A percentile compares a stretch with the other conserved stretches of the same genome.
phyloP scores from a whole-genome alignment of 1,140 invertebrate species.

The Ceratosolen solmsi region DNA sequence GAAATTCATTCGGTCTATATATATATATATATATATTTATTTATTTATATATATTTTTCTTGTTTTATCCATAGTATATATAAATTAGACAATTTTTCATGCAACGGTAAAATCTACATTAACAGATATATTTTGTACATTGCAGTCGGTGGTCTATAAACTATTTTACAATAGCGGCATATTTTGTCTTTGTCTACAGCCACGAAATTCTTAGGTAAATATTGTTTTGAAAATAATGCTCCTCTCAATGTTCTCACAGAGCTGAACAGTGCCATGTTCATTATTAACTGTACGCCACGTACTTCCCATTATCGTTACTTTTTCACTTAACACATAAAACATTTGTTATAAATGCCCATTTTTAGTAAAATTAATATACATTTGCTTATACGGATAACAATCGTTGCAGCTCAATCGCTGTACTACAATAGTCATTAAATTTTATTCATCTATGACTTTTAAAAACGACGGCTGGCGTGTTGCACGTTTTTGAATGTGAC shows the following conservation, averaged over 20 bases:
- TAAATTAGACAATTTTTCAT: conserved; percentile 63
- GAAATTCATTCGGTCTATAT: conserved; percentile 14
- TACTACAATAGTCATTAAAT: conserved; percentile 28
- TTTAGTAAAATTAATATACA: conserved; percentile 1
- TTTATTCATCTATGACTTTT: conserved; percentile 27
- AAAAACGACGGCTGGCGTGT: background rate
- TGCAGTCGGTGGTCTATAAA: conserved; percentile 14
- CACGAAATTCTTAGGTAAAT: background rate
- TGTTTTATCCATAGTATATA: conserved; percentile 63
- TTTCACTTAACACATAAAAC: conserved; percentile 9
- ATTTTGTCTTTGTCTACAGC: conserved; percentile 3
- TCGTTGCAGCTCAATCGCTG: conserved; percentile 14
- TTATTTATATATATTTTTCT: conserved; percentile 37
- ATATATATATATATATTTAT: conserved; percentile 12
- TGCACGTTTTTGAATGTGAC: conserved; percentile 36
- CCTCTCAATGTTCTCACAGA: background rate
- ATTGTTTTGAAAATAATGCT: background rate
- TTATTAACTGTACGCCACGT: background rate
- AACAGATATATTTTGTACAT: conserved; percentile 54
- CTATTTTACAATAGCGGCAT: conserved; percentile 17
- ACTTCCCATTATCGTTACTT: background rate
- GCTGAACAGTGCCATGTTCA: conserved; percentile 18
- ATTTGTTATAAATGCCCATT: conserved; percentile 17
- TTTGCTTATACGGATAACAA: background rate
- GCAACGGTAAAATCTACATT: conserved; percentile 62